These are phyloP conservation scores for Harpagifer antarcticus DNA, from an alignment of 2,797 vertebrate genomes.

Conservation along the genomic window DNA sequence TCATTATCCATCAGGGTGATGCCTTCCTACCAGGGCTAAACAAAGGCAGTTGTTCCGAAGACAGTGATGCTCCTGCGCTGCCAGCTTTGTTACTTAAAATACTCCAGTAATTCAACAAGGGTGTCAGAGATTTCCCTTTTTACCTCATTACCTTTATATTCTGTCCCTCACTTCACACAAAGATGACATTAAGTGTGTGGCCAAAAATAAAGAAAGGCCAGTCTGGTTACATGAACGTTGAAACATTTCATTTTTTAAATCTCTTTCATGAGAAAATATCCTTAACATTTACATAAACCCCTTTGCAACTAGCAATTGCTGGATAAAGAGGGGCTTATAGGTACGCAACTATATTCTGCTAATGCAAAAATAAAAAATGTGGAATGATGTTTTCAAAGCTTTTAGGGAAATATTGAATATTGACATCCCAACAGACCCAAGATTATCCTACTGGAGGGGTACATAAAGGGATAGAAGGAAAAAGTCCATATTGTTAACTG, in stretches of 20 bases:
- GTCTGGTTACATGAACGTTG: conserved; percentile 17
- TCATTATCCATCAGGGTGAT: conserved; percentile 75
- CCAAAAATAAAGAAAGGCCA: conserved; percentile 11
- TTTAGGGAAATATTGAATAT: background rate
- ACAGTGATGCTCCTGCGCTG: conserved; percentile 56
- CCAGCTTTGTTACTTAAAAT: conserved; percentile 55
- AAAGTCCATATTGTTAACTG: background rate
- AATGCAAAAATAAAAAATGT: background rate
- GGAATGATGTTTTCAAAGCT: background rate
- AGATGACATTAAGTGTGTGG: conserved; percentile 3
- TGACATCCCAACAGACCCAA: background rate
- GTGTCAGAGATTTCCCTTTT: conserved; percentile 48
- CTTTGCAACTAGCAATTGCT: background rate
- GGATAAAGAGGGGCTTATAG: background rate
- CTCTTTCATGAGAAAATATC: conserved; percentile 18
- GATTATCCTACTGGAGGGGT: background rate
- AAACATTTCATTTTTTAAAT: background rate
- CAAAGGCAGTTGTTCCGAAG: conserved; percentile 69
- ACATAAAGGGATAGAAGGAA: background rate
- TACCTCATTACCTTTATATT: conserved; percentile 33
- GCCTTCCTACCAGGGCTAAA: conserved; percentile 61
- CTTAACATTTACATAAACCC: background rate
- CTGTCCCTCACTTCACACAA: conserved; percentile 42
- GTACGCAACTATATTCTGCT: background rate
- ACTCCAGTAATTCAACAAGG: conserved; percentile 55